Evolutionary conservation across 2,888 invertebrate genomes (phyloP), one percentile per base, ranked within the genome.

Genomic region (Venusia cambrica): DNA sequence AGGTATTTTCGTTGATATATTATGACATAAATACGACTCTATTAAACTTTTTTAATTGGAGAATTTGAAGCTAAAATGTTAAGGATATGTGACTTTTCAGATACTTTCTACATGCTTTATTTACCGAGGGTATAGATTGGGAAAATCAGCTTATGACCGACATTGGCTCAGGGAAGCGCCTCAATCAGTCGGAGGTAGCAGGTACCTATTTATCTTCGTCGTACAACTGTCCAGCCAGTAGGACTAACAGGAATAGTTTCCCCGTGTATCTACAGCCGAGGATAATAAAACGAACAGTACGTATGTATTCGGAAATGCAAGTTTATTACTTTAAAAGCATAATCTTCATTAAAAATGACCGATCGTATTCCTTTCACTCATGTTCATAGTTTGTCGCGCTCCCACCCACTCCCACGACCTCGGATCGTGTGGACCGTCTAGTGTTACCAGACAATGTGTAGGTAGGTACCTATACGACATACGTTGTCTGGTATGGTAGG

Each of bases 261-360:
- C 1, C 20, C n/a, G 20, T 10, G 10, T 20, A 20, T 10, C 8
- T 20, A 2, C 8, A 8, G 5, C 9, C 20, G n/a, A 9, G 9
- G 2, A 9, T 10, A 2, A 20, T 20, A 1, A 17, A 34, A 39
- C 26, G 2, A 34, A 10, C 21, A 11, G 19, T 6, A 18, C 13
- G 19, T 39, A 60, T 51, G 19, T 39, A 60, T 51, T 74, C 58
- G 54, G 73, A 79, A 80, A 80, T 80, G 79, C 80, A 73, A 66
- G 69, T 73, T 76, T 78, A 80, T 80, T 80, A 75, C 70, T 73
- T 75, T 57, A 67, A 69, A 79, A 79, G 79, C 80, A 73, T 71
- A 71, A 70, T 77, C 66, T 74, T 68, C 67, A 64, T 64, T 59
- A 61, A 58, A 22, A 62, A 62, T 71, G 68, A 62, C 64, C 62